A percentile compares a stretch with the other conserved stretches of the same genome.
Evolutionary conservation across 2,113 vertebrate genomes (phyloP).

Genomic region (Dromas ardeola): DNA sequence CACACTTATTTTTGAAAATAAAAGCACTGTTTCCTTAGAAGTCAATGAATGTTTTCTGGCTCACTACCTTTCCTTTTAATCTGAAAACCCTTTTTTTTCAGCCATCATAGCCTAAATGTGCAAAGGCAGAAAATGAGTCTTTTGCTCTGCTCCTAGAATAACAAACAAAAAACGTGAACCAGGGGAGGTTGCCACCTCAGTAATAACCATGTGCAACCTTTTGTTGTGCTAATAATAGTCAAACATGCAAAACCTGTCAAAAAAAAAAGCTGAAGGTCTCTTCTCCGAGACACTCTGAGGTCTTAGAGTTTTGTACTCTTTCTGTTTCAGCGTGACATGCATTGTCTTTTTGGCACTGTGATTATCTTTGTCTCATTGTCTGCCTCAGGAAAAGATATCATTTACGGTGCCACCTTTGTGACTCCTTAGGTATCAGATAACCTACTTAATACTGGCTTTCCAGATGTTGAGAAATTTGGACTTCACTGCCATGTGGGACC

Average conservation of each 20-base stretch:
- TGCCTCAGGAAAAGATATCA: conserved; percentile 49
- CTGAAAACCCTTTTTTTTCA: background rate
- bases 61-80: conserved; percentile 9
- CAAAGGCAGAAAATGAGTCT: background rate
- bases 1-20: background rate
- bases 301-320: conserved; percentile 45
- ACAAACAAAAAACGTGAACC: conserved; percentile 18
- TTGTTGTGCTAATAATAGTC: conserved; percentile 55
- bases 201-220: conserved; percentile 21
- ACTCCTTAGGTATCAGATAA: conserved; percentile 57
- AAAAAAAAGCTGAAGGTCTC: conserved; percentile 46
- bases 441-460: conserved; percentile 28
- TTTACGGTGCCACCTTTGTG: conserved; percentile 53
- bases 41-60: background rate
- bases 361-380: conserved; percentile 58
- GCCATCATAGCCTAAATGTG: background rate
- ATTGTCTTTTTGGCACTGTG: conserved; percentile 52
- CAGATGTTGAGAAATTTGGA: conserved; percentile 37
- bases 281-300: conserved; percentile 37
- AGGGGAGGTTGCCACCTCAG: background rate
- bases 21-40: background rate
- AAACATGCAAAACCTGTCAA: conserved; percentile 57
- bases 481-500: background rate
- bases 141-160: background rate
- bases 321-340: conserved; percentile 58